These are phyloP conservation scores for Masnerella sp. DNA, from an alignment of 2,888 invertebrate genomes.

Conservation along the genomic window DNA sequence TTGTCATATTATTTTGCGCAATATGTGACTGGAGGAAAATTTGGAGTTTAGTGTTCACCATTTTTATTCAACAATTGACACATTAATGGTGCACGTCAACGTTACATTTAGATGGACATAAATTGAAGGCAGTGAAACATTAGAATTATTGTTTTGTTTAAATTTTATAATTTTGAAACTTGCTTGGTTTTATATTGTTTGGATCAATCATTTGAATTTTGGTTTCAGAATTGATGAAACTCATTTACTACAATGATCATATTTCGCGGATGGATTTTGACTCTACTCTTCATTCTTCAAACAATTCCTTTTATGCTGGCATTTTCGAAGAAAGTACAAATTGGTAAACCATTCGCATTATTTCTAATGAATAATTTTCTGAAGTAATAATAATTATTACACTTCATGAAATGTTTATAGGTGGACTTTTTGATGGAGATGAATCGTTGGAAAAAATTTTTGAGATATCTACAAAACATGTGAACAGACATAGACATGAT, in stretches of 20 bases:
- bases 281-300: conserved; percentile 11
- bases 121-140: too few species aligned
- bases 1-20: too few species aligned
- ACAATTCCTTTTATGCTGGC: neutral
- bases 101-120: too few species aligned
- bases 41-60: too few species aligned
- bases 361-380: neutral
- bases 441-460: conserved; percentile 42
- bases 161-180: too few species aligned
- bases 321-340: conserved; percentile 39
- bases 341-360: conserved; percentile 13
- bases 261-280: conserved; percentile 12
- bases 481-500: conserved; percentile 41
- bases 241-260: neutral
- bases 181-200: too few species aligned
- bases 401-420: conserved; percentile 7
- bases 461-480: conserved; percentile 39
- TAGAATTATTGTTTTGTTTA: too few species aligned
- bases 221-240: neutral
- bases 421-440: conserved; percentile 55
- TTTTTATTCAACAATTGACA: too few species aligned
- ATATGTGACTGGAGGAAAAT: too few species aligned
- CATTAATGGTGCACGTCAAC: too few species aligned
- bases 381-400: conserved; percentile 2
- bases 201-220: neutral